Conservation (phyloP, 2,113 vertebrate genomes). For the Alligator mississippiensis region DNA sequence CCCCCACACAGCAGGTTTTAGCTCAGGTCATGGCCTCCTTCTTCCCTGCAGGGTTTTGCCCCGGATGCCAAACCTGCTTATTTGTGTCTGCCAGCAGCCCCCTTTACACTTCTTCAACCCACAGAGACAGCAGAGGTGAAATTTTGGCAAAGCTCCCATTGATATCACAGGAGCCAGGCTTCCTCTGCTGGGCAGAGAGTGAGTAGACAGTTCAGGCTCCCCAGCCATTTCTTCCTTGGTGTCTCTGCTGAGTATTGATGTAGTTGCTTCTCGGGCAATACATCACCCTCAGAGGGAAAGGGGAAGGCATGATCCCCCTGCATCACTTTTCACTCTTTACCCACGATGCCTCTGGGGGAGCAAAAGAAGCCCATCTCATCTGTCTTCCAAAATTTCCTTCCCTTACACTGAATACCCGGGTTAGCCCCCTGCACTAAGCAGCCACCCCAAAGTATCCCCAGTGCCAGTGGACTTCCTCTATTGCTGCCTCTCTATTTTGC, state of each 20-base stretch:
- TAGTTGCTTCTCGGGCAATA: background rate
- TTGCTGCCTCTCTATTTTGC: background rate
- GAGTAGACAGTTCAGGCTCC: too few species aligned
- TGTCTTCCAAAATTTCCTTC: background rate
- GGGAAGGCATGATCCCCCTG: background rate
- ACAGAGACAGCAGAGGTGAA: background rate
- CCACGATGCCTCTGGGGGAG: background rate
- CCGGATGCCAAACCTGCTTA: too few species aligned
- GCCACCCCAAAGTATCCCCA: background rate
- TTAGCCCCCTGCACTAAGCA: background rate
- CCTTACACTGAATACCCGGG: background rate
- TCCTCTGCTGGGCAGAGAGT: too few species aligned
- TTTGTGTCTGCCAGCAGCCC: too few species aligned
- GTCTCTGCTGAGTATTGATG: background rate
- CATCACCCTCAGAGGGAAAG: background rate
- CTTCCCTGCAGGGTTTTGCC: too few species aligned
- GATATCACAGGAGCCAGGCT: background rate
- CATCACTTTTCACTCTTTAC: rapidly evolving
- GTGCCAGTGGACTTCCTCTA: background rate
- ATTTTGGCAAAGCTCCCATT: background rate
- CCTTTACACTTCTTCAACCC: background rate
- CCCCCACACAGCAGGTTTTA: too few species aligned
- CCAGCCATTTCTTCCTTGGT: background rate
- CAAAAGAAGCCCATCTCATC: background rate
- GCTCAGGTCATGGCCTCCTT: too few species aligned